phyloP scores from a whole-genome alignment of 1,140 invertebrate species.

The Scaptomyza graminum region DNA sequence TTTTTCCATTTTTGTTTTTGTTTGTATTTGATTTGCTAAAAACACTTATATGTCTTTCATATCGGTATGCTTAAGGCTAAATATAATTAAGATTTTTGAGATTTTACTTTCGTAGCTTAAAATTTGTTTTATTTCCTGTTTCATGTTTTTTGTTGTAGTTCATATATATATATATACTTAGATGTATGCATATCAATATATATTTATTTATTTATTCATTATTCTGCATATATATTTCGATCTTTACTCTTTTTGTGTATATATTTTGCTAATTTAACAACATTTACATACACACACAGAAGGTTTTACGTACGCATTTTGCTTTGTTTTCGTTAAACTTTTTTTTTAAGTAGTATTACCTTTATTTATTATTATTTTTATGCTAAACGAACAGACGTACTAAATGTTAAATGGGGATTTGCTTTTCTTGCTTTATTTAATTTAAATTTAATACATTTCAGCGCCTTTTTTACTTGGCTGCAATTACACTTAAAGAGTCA shows the following conservation, averaged over 20 bases:
- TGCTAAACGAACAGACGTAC: slow-evolving; percentile 58
- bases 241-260: slow-evolving; percentile 51
- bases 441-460: slow-evolving; percentile 67
- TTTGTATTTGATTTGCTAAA: slow-evolving; percentile 49
- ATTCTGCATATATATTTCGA: slow-evolving; percentile 23
- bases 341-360: slow-evolving; percentile 42
- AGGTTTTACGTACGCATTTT: slow-evolving; percentile 61
- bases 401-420: slow-evolving; percentile 41
- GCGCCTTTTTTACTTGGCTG: slow-evolving; percentile 35
- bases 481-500: slow-evolving; percentile 43
- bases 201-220: slow-evolving; percentile 48
- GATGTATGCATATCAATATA: slow-evolving; percentile 42
- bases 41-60: slow-evolving; percentile 57
- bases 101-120: slow-evolving; percentile 79
- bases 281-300: slow-evolving; percentile 80
- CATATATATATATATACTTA: slow-evolving; percentile 53
- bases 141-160: slow-evolving; percentile 74
- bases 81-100: slow-evolving; percentile 64
- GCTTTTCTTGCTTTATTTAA: slow-evolving; percentile 52
- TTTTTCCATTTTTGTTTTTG: slow-evolving; percentile 54
- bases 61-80: slow-evolving; percentile 46
- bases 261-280: slow-evolving; percentile 80
- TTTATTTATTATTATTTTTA: slow-evolving; percentile 45
- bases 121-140: slow-evolving; percentile 81
- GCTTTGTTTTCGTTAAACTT: slow-evolving; percentile 40